Conservation (phyloP, 2,888 invertebrate genomes). For the Cotesia congregata region DNA sequence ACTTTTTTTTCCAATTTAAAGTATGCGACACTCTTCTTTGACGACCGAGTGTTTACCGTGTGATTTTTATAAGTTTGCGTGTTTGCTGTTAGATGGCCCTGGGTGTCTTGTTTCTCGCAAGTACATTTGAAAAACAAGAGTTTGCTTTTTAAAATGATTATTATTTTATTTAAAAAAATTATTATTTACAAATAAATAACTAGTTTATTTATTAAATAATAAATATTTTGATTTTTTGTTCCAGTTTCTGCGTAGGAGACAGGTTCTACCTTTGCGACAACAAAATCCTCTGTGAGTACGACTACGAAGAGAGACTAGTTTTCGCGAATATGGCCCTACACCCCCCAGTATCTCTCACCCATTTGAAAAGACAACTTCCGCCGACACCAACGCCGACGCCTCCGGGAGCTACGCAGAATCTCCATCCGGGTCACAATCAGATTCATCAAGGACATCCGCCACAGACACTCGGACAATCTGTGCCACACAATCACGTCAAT, state of each 20-base stretch:
- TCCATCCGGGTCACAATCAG: conserved; percentile 64
- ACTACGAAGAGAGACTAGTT: conserved; percentile 95
- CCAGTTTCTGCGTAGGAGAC: conserved; percentile 97
- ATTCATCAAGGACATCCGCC: conserved; percentile 60
- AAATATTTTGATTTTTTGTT: conserved; percentile 46
- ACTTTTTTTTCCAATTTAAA: too few relatives aligned
- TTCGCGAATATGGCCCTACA: conserved; percentile 96
- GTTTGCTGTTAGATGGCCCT: too few relatives aligned
- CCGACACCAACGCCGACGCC: conserved; percentile 66
- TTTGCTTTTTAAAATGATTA: too few relatives aligned
- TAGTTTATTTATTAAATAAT: not conserved
- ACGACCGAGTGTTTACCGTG: too few relatives aligned
- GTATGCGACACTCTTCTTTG: too few relatives aligned
- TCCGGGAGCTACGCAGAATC: conserved; percentile 59
- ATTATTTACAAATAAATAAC: too few relatives aligned
- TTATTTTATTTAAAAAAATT: too few relatives aligned
- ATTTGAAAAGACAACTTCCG: conserved; percentile 79
- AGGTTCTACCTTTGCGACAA: conserved; percentile 97
- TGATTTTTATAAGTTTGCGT: too few relatives aligned
- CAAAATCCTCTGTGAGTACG: conserved; percentile 97
- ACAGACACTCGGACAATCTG: conserved; percentile 63
- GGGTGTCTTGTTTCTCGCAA: too few relatives aligned
- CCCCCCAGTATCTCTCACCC: conserved; percentile 83
- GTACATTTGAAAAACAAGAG: too few relatives aligned
- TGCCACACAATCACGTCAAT: conserved; percentile 67